Conservation (phyloP, 2,113 vertebrate species). For the Eurystomus gularis region DNA sequence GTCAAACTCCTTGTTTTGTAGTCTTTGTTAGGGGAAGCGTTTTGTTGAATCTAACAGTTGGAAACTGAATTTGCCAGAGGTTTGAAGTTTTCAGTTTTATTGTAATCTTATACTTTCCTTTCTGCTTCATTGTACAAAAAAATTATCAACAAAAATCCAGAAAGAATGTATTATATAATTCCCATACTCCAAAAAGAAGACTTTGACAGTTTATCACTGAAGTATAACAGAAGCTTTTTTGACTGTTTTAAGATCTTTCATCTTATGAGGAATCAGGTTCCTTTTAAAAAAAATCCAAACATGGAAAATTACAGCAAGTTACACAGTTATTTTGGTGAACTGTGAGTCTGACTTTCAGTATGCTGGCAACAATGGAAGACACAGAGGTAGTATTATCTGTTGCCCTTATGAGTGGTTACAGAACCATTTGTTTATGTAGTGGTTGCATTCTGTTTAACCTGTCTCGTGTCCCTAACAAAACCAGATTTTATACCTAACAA, state of each 20-base stretch:
- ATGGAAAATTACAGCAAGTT: constrained; percentile 18
- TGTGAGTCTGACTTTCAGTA: background rate
- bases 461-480: background rate
- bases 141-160: background rate
- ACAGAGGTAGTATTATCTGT: constrained; percentile 16
- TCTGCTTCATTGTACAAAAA: background rate
- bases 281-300: background rate
- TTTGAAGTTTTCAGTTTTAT: background rate
- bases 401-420: constrained; percentile 6
- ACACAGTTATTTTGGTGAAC: background rate
- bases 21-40: background rate
- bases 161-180: background rate
- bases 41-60: background rate
- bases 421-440: constrained; percentile 4
- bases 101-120: background rate
- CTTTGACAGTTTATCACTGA: background rate
- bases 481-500: background rate
- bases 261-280: background rate
- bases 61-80: background rate
- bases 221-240: background rate
- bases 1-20: background rate
- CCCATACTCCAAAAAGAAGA: background rate
- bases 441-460: background rate
- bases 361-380: background rate
- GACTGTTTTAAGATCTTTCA: background rate